phyloP scores from a whole-genome alignment of 2,888 invertebrate genomes.

The Prostheceraeus crozeri region DNA sequence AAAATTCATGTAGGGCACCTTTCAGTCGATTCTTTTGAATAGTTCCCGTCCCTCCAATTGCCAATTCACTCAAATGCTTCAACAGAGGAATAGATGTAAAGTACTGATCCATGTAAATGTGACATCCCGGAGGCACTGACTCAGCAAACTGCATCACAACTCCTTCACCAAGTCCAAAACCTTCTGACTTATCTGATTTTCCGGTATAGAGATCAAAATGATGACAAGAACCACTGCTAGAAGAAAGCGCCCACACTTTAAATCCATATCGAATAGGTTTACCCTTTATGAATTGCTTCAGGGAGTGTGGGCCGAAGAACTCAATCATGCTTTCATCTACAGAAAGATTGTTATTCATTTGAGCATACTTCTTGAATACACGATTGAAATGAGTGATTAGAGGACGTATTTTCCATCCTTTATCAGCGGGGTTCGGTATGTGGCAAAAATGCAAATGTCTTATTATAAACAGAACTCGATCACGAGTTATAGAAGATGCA shows the following conservation, averaged over 20 bases:
- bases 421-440: too few species aligned
- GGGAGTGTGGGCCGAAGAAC: slow-evolving; percentile 4
- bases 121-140: neutral
- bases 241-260: slow-evolving; percentile 13
- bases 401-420: neutral
- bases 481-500: too few species aligned
- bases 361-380: neutral
- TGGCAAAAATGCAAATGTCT: too few species aligned
- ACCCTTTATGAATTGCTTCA: neutral
- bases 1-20: neutral
- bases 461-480: too few species aligned
- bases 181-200: neutral
- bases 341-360: neutral
- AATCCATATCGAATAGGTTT: slow-evolving; percentile 23
- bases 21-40: slow-evolving; percentile 12
- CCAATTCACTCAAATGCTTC: neutral
- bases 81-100: neutral
- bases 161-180: slow-evolving; percentile 1
- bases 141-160: neutral
- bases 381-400: neutral
- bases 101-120: slow-evolving; percentile 9
- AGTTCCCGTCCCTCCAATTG: neutral
- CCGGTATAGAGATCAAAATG: slow-evolving; percentile 7
- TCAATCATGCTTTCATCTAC: slow-evolving; percentile 26
- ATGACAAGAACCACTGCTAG: neutral